phyloP scores from a whole-genome alignment of 2,888 invertebrate species.

The Cremastinae sp. region DNA sequence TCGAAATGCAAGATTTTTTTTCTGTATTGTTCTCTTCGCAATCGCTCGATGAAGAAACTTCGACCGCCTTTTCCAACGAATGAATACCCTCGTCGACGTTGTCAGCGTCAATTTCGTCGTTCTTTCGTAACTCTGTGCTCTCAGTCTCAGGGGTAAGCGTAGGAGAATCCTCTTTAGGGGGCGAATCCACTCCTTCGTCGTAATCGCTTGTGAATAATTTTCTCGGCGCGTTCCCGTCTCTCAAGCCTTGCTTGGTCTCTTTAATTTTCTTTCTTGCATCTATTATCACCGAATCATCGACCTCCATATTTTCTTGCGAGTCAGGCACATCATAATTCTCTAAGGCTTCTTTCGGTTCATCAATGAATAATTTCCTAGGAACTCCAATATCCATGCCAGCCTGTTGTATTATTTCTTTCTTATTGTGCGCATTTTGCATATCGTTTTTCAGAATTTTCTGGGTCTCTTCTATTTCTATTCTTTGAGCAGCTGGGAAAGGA shows the following conservation, averaged over 20 bases:
- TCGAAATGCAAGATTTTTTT: too few species aligned
- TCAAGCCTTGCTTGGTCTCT: constrained; percentile 56
- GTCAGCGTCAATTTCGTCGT: constrained; percentile 6
- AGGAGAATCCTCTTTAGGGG: constrained; percentile 33
- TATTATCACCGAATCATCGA: constrained; percentile 25
- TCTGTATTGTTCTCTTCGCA: constrained; percentile 47
- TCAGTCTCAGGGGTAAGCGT: not conserved
- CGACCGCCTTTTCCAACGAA: constrained; percentile 24
- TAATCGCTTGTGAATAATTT: constrained; percentile 61
- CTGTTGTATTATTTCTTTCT: constrained; percentile 64
- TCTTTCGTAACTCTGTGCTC: not conserved
- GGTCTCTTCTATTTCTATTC: constrained; percentile 54
- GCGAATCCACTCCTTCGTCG: constrained; percentile 50
- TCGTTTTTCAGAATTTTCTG: constrained; percentile 55
- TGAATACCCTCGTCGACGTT: constrained; percentile 39
- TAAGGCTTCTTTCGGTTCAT: constrained; percentile 47
- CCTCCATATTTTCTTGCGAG: not conserved
- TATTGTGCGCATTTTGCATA: constrained; percentile 61
- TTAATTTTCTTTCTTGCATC: constrained; percentile 41
- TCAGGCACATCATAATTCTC: constrained; percentile 9
- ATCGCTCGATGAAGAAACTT: constrained; percentile 19
- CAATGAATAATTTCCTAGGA: constrained; percentile 65
- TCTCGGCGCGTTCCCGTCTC: constrained; percentile 53
- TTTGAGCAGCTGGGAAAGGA: not conserved
- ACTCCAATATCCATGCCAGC: constrained; percentile 61